Evolutionary conservation across 2,888 invertebrate genomes (phyloP).

Genomic region (Aromia moschata): DNA sequence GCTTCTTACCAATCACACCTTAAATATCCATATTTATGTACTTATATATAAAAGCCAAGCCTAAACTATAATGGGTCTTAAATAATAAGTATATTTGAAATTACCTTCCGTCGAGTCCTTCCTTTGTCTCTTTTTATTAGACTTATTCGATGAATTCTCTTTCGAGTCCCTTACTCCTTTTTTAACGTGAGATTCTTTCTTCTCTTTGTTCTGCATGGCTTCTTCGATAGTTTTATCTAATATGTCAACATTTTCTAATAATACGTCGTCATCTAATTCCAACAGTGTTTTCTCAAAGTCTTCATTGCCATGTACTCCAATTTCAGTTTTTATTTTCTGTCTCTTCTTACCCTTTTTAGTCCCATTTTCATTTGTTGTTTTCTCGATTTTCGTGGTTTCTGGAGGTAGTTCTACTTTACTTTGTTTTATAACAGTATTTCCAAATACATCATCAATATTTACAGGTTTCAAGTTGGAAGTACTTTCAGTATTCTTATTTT

Average conservation of each 20-base stretch:
- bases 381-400: constrained; percentile 24
- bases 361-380: constrained; percentile 37
- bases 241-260: constrained; percentile 51
- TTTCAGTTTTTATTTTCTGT: constrained; percentile 51
- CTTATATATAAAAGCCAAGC: too few relatives aligned
- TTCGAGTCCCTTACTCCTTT: constrained; percentile 28
- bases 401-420: constrained; percentile 56
- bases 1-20: constrained; percentile 41
- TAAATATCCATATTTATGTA: not conserved
- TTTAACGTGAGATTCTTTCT: constrained; percentile 34
- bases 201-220: constrained; percentile 35
- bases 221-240: constrained; percentile 55
- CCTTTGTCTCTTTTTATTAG: constrained; percentile 39
- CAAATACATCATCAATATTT: constrained; percentile 69
- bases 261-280: constrained; percentile 69
- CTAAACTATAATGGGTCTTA: too few relatives aligned
- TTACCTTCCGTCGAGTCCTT: constrained; percentile 38
- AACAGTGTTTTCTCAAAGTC: constrained; percentile 76
- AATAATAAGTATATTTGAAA: too few relatives aligned
- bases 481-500: constrained; percentile 55
- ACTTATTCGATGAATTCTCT: constrained; percentile 28
- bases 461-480: constrained; percentile 58
- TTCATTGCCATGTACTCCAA: constrained; percentile 72
- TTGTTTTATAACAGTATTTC: constrained; percentile 69
- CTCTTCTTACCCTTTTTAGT: constrained; percentile 45